Evolutionary conservation across 2,888 invertebrate genomes (phyloP).

Genomic region (Mellilla xanthometata): DNA sequence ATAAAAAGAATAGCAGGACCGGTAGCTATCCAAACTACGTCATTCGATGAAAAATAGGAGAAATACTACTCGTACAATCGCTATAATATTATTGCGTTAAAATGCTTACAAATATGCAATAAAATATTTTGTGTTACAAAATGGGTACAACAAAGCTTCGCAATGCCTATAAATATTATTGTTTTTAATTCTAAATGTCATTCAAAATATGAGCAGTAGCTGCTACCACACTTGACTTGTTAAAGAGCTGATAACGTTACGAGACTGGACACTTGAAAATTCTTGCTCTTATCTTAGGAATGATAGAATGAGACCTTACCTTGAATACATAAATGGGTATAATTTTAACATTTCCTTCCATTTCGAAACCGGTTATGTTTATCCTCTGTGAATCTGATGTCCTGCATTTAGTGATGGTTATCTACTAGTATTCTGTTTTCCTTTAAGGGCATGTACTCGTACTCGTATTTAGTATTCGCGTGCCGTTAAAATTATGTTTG

Average conservation of each 20-base stretch:
- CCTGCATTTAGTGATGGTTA: constrained; percentile 27
- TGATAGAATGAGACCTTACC: not conserved
- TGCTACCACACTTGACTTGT: not conserved
- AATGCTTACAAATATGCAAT: no score
- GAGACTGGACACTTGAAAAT: not conserved
- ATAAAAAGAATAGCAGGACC: no score
- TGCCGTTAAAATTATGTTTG: constrained; percentile 27
- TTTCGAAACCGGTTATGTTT: constrained; percentile 8
- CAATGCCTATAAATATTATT: no score
- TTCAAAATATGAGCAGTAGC: no score
- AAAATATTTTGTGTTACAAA: no score
- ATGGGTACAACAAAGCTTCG: no score
- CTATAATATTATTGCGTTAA: no score
- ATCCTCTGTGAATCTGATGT: constrained; percentile 1
- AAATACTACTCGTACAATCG: no score
- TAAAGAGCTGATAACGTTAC: constrained; percentile 2
- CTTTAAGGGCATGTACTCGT: no score
- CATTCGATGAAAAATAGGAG: no score
- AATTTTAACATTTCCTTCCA: not conserved
- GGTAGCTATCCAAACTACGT: no score
- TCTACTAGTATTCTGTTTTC: constrained; percentile 43
- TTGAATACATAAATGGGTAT: not conserved
- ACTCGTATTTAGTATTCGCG: constrained; percentile 60
- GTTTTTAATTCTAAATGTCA: no score
- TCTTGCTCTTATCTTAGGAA: constrained; percentile 1